Evolutionary conservation across 2,888 invertebrate genomes (phyloP), one percentile per base, ranked within the genome.

Genomic region (Aelia acuminata): DNA sequence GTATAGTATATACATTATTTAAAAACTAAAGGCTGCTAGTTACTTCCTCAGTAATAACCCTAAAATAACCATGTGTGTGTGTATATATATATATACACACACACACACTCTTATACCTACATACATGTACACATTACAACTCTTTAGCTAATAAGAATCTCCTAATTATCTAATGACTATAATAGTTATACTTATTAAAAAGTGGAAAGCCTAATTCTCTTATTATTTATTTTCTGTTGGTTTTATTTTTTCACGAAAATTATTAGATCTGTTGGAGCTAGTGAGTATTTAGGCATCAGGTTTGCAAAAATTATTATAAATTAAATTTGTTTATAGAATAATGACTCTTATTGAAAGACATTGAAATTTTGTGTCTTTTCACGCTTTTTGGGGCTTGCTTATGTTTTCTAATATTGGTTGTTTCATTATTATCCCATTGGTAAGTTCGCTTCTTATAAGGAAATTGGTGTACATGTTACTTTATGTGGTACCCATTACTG

Each of bases 351-450:
- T 63, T 63, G 63, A 63, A 63, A 63, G 80, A 80, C 43, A 80
- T 43, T 39, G 22, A 80, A 80, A 80, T 13, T 80, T 80, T 39
- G 3, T 39, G 3, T 43, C 43, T 80, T 43, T 43, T 80, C 80
- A 80, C 13, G 80, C 80, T 80, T 80, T 43, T 80, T 80, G 80
- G 39, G 80, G 80, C 80, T 80, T 80, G 80, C 80, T 80, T 43
- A 39, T 80, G 39, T 75, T 39, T n/a, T 75, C 18, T 75, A 75
- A 75, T 43, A 75, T 80, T 13, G 31, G 18, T 63, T 63, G 26
- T 31, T 63, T 31, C 15, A 0, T 31, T 31, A 31, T 31, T 15
- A 63, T 63, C 57, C 26, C 11, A 63, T 31, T 63, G 31, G 31
- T 31, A 31, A 63, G 13, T 63, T 63, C 18, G 63, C 63, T 63